Evolutionary conservation across 2,888 invertebrate genomes (phyloP), one percentile per base, ranked within the genome.

Genomic region (Drosophila fulvimacula): DNA sequence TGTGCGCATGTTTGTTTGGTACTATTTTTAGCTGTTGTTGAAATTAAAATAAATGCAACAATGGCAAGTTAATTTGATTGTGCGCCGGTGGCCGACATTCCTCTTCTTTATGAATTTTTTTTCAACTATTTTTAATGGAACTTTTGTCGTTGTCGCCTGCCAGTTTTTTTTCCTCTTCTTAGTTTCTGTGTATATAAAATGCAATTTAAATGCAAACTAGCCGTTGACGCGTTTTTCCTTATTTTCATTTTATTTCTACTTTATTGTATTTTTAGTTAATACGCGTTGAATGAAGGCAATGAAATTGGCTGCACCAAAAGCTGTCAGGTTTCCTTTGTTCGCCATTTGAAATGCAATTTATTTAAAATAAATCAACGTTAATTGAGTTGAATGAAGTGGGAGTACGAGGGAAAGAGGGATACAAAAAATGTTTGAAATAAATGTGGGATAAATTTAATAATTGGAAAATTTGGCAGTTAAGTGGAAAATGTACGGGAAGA

Each of bases 21-120:
- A 76, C 88, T 88, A 85, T 85, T 85, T 85, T 86, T 86, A 86
- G 81, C 78, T 67, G 63, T 75, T 80, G 81, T 81, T 81, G 58
- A 86, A 88, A 88, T 88, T 76, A 83, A 88, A 86, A 86, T 77
- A 81, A 81, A 80, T 80, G 78, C 80, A 82, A 82, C 81, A 83
- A 87, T 80, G 80, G 82, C 80, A 76, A 81, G 77, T 85, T 88
- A 88, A 88, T 88, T 85, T 77, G 73, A 82, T 82, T 82, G 73
- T 77, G 61, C 65, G 61, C 57, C 49, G 69, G 42, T 59, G 64
- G 34, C 41, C 65, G 49, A 63, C 66, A 51, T 74, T 76, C 30
- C 49, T 39, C 11, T 38, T 41, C 44, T 38, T 49, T 48, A 36
- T 21, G 15, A 7, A 36, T 7, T 78, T 42, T 60, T 70, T 55